phyloP scores from a whole-genome alignment of 2,797 vertebrate genomes.

The Phalanger gymnotis region DNA sequence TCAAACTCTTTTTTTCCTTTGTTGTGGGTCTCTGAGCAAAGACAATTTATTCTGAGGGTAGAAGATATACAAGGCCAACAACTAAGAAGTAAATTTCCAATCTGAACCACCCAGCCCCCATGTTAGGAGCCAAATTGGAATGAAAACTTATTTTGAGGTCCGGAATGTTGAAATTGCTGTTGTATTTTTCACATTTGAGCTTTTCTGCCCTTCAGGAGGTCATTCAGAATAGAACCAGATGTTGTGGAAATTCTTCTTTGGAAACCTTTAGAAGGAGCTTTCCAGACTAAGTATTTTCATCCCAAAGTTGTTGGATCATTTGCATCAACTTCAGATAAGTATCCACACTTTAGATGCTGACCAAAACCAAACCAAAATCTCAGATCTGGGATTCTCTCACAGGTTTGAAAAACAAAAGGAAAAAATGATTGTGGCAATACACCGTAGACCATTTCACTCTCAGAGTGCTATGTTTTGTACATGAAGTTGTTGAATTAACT shows the following conservation, averaged over 20 bases:
- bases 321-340: slow-evolving; percentile 12
- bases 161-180: slow-evolving; percentile 49
- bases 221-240: slow-evolving; percentile 50
- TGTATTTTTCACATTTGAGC: slow-evolving; percentile 45
- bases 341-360: background rate
- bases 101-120: slow-evolving; percentile 10
- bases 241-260: slow-evolving; percentile 20
- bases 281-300: background rate
- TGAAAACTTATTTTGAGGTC: slow-evolving; percentile 35
- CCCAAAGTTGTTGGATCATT: slow-evolving; percentile 16
- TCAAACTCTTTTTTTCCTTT: slow-evolving; percentile 10
- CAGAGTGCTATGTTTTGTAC: slow-evolving; percentile 13
- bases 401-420: slow-evolving; percentile 10
- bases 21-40: slow-evolving; percentile 16
- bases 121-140: slow-evolving; percentile 30
- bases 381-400: slow-evolving; percentile 28
- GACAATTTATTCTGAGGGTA: slow-evolving; percentile 32
- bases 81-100: slow-evolving; percentile 4
- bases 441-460: background rate
- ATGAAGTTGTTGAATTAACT: slow-evolving; percentile 6
- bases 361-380: slow-evolving; percentile 45
- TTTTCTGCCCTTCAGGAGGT: slow-evolving; percentile 10
- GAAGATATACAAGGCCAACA: background rate
- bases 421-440: slow-evolving; percentile 26
- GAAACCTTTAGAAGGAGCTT: background rate